Evolutionary conservation across 2,888 invertebrate genomes (phyloP), one percentile per base, ranked within the genome.

Genomic region (Oxyteleia sp.): DNA sequence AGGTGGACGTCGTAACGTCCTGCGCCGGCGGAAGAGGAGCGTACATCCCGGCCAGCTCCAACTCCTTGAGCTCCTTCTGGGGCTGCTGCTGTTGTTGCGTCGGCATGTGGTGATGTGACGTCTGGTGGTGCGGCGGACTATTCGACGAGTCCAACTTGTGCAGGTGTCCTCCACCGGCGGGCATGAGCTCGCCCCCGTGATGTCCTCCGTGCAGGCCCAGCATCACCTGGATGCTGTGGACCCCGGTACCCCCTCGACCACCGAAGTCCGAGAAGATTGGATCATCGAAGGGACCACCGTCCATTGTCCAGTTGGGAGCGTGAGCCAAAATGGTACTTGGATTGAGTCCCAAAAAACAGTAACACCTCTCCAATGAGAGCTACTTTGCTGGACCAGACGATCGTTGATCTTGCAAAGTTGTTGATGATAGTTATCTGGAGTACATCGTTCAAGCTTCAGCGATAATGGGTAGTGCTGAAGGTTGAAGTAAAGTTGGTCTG

Each of bases 201-300:
- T 93, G 93, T 26, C 93, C 94, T 49, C 94, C 94, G 81, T 94
- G 94, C 78, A 95, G 93, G 11, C 96, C 96, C 68, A 96, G 92
- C 96, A 96, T 96, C 82, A 96, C 95, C 92, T 96, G 96, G 85
- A 96, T 95, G 86, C 95, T 95, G 88, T 95, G 95, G 64, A 94
- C 95, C 41, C 95, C 95, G 32, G 93, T 93, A 1, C 94, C 93
- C 84, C 94, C 94, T 8, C 96, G 94, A 87, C 94, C 95, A 29
- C 94, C 94, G 90, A 97, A 97, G 93, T 97, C 97, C 86, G 95
- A 94, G 93, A 97, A 97, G 91, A 96, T 96, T 90, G 96, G 96
- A 91, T 97, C 97, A 92, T 97, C 97, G 93, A 97, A 95, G 32
- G 95, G 95, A 61, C 94, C 94, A 87, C 94, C 96, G 93, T 97